Percentiles rank a stretch among this genome's conserved stretches.
Evolutionary conservation across 2,113 vertebrate genomes (phyloP).

Genomic region (Cheirogaleus medius): DNA sequence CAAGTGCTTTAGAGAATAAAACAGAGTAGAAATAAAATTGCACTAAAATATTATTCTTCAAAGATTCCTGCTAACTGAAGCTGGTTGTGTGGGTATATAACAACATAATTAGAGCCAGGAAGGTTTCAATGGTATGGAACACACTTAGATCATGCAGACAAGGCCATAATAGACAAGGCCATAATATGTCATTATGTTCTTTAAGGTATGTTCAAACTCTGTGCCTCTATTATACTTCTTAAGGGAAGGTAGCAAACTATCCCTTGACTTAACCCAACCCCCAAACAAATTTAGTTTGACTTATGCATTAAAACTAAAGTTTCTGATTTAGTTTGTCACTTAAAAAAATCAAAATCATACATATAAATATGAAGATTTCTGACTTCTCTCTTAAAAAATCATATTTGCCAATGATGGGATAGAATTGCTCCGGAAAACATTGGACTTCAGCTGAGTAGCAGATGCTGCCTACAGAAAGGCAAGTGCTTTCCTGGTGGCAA

Average conservation of each 20-base stretch:
- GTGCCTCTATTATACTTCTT: background rate
- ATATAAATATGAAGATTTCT: background rate
- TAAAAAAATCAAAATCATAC: background rate
- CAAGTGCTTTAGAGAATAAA: background rate
- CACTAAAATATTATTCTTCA: background rate
- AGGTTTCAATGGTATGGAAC: background rate
- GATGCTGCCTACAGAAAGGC: background rate
- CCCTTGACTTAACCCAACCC: background rate
- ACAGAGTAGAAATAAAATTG: background rate
- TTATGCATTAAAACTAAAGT: background rate
- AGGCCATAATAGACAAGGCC: background rate
- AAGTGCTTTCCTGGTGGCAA: background rate
- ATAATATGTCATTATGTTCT: background rate
- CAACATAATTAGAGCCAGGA: background rate
- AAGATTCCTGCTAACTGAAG: background rate
- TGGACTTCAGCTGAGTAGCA: background rate
- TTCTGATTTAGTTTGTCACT: background rate
- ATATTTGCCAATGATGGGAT: background rate
- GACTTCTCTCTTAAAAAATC: background rate
- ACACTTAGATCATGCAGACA: background rate
- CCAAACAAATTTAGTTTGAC: background rate
- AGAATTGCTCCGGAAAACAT: background rate
- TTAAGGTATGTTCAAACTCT: background rate
- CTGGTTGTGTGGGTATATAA: background rate
- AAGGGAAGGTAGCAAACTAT: background rate